Percentiles rank a stretch among this genome's conserved stretches.
phyloP scores from a whole-genome alignment of 92 coral and sea anemone genomes.

The Actinernus sp. region DNA sequence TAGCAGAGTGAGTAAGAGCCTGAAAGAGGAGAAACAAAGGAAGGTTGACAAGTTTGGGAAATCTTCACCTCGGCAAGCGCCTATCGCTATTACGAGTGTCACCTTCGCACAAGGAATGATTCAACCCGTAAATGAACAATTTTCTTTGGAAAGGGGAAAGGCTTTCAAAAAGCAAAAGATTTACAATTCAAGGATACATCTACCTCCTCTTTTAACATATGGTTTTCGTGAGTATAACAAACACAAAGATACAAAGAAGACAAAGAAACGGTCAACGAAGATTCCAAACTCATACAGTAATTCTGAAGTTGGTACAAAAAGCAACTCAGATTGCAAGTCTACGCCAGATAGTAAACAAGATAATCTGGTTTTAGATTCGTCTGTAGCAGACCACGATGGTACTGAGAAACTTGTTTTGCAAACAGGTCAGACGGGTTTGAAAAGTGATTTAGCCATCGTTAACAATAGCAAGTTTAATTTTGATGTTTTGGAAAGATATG shows the following conservation, averaged over 20 bases:
- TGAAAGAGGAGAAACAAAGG: slow-evolving; percentile 1
- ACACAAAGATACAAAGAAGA: not conserved
- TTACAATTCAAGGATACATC: not conserved
- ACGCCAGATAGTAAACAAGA: not conserved
- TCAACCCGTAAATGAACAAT: slow-evolving; percentile 10
- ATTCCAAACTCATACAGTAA: too few relatives aligned
- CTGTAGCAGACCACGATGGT: not conserved
- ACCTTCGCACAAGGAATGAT: slow-evolving; percentile 35
- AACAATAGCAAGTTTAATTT: slow-evolving; percentile 12
- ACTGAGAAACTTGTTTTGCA: too few relatives aligned
- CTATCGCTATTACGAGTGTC: slow-evolving; percentile 4
- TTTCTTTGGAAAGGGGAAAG: not conserved
- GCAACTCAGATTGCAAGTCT: not conserved
- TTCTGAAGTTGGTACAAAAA: not conserved
- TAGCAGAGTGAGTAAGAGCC: slow-evolving; percentile 12
- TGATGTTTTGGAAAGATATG: slow-evolving; percentile 34
- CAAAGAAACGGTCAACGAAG: not conserved
- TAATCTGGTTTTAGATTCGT: not conserved
- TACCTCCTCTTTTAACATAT: not conserved
- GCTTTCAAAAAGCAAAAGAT: not conserved
- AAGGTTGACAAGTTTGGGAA: slow-evolving; percentile 9
- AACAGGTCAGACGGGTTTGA: not conserved
- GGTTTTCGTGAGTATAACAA: not conserved
- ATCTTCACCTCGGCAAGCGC: not conserved
- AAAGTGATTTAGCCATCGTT: not conserved